Evolutionary conservation across 2,113 vertebrate genomes (phyloP).

Genomic region (Calonectris borealis): DNA sequence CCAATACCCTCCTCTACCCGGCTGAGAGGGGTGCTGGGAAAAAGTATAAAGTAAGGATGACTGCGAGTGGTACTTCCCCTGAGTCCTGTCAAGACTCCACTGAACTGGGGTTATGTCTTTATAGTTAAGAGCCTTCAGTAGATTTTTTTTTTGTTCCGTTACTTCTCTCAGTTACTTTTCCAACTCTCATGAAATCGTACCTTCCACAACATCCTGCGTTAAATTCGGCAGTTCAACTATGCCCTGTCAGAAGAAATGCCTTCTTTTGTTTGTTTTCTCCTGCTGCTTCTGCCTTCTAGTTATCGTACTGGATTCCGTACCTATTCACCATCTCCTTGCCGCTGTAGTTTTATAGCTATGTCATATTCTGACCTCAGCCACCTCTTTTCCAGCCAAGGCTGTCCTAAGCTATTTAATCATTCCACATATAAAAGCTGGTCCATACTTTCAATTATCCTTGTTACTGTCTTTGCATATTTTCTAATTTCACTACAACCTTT

Average conservation of each 20-base stretch:
- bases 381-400: neutral
- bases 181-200: neutral
- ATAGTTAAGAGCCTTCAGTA: neutral
- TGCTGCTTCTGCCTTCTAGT: neutral
- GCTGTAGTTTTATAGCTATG: neutral
- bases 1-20: neutral
- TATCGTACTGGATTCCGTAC: neutral
- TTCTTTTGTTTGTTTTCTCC: neutral
- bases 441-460: neutral
- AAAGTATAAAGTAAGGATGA: neutral
- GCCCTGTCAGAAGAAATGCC: neutral
- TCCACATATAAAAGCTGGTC: neutral
- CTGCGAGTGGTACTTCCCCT: neutral
- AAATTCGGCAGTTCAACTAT: neutral
- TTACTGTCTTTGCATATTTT: neutral
- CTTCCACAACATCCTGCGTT: neutral
- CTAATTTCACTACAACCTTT: neutral
- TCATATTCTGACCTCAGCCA: neutral
- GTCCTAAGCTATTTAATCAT: neutral
- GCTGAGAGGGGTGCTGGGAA: neutral
- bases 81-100: neutral
- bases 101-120: neutral
- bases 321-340: neutral
- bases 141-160: neutral
- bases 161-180: neutral